Percentiles rank a stretch among this genome's conserved stretches.
These are phyloP conservation scores for Drosophila setifemur DNA, from an alignment of 1,140 invertebrate species.

Conservation along the genomic window DNA sequence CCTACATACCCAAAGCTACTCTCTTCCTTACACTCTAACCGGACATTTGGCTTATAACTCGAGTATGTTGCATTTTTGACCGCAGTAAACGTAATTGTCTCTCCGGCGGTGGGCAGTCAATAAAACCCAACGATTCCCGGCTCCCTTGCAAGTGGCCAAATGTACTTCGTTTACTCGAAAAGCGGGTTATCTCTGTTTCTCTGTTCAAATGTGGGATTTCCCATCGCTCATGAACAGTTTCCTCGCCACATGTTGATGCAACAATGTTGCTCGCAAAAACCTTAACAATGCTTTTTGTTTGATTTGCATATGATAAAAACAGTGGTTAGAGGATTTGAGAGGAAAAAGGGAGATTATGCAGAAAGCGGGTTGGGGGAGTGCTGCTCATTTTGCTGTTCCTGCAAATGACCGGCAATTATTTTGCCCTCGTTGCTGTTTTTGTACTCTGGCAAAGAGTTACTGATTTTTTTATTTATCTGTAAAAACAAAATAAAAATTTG, in stretches of 20 bases:
- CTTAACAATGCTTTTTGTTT: slow-evolving; percentile 50
- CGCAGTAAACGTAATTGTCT: slow-evolving; percentile 78
- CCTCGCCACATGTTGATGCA: slow-evolving; percentile 57
- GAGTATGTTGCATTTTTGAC: slow-evolving; percentile 67
- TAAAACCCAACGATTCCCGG: slow-evolving; percentile 61
- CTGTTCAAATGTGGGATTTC: not conserved
- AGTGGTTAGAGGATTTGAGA: slow-evolving; percentile 7
- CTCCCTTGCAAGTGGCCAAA: slow-evolving; percentile 56
- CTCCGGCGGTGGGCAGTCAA: slow-evolving; percentile 60
- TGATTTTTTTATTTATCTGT: no score
- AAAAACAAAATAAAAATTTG: no score
- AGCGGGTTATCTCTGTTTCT: slow-evolving; percentile 47
- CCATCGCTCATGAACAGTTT: not conserved
- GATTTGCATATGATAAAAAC: slow-evolving; percentile 75
- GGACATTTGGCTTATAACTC: slow-evolving; percentile 35
- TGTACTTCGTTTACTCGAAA: slow-evolving; percentile 4
- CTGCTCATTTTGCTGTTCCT: slow-evolving; percentile 72
- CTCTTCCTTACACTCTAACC: not conserved
- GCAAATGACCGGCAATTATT: slow-evolving; percentile 81
- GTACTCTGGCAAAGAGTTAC: not conserved
- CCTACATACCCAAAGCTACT: not conserved
- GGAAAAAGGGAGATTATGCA: not conserved
- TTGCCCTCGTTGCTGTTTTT: slow-evolving; percentile 31
- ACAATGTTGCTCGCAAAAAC: slow-evolving; percentile 50
- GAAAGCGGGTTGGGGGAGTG: not conserved